Conservation (phyloP, 2,888 invertebrate species). For the Hartigia nigra region DNA sequence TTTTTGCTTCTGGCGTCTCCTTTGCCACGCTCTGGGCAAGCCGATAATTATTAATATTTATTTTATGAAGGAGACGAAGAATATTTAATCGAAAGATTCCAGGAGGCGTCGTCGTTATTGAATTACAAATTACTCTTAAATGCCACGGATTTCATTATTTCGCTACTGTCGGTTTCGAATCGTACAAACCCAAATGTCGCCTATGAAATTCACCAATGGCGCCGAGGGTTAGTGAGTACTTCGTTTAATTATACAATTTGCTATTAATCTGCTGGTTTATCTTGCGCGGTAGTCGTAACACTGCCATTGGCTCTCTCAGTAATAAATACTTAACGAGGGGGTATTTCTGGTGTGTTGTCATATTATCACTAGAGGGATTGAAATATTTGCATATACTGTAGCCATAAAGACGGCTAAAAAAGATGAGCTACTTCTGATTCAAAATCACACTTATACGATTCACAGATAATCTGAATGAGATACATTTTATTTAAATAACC, state of each 20-base stretch:
- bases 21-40: neutral
- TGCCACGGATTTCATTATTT: neutral
- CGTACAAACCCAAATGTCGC: neutral
- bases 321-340: no score
- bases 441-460: no score
- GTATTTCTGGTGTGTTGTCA: no score
- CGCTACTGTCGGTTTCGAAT: neutral
- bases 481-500: no score
- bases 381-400: no score
- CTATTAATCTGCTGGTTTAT: neutral
- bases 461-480: no score
- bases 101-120: neutral
- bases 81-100: neutral
- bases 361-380: no score
- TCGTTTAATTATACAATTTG: neutral
- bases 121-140: neutral
- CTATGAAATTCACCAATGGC: neutral
- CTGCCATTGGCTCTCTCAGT: neutral
- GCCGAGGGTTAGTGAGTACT: neutral
- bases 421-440: no score
- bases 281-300: neutral
- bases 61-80: neutral
- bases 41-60: neutral
- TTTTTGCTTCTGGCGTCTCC: neutral
- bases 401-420: no score